These are phyloP conservation scores for Ormia ochracea DNA, from an alignment of 2,888 invertebrate species.

Conservation along the genomic window DNA sequence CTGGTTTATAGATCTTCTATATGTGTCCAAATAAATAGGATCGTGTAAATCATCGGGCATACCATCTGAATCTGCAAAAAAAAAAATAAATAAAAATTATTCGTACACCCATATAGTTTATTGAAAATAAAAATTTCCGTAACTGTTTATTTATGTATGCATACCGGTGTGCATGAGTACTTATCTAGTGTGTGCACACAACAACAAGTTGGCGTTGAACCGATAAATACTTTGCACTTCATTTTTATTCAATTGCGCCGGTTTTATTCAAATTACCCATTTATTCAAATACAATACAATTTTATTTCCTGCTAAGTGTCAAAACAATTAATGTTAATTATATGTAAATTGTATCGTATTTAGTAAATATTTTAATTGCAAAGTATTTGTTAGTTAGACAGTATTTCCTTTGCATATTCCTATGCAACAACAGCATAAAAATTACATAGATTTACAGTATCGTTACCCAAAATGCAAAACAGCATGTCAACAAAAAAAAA, in stretches of 20 bases:
- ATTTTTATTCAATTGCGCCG: no score
- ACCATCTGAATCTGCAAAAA: constrained; percentile 61
- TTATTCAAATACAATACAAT: neutral
- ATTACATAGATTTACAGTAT: no score
- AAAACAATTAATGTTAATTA: neutral
- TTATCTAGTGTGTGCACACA: no score
- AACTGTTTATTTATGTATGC: neutral
- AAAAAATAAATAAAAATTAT: neutral
- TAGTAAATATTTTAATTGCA: neutral
- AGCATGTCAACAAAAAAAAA: no score
- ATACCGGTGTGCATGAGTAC: no score
- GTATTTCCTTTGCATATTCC: no score
- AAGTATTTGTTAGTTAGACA: neutral
- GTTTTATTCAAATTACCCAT: no score
- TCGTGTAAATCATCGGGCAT: constrained; percentile 72
- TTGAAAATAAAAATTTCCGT: neutral
- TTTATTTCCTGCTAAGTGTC: neutral
- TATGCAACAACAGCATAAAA: no score
- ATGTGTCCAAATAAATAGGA: constrained; percentile 81
- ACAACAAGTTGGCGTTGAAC: no score
- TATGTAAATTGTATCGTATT: neutral
- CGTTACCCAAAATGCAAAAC: no score
- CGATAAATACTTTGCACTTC: no score
- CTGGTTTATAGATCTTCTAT: constrained; percentile 83
- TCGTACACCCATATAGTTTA: neutral